These are phyloP conservation scores for Lysiphlebus fabarum DNA, from an alignment of 1,140 invertebrate genomes.

Conservation along the genomic window DNA sequence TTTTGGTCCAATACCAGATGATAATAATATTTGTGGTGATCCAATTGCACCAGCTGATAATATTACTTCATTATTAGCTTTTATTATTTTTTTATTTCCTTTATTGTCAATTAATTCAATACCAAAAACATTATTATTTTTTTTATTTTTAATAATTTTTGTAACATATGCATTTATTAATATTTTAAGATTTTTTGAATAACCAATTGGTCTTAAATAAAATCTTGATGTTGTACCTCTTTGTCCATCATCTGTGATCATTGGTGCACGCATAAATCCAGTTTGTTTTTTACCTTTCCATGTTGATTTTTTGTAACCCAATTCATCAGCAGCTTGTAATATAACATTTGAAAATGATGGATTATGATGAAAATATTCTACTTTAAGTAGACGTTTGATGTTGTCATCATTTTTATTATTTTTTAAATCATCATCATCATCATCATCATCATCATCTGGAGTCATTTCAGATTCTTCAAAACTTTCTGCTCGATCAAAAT, in stretches of 20 bases:
- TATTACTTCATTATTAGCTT: constrained; percentile 61
- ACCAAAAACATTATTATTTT: constrained; percentile 57
- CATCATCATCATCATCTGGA: constrained; percentile 29
- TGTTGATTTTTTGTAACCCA: constrained; percentile 68
- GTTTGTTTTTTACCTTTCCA: constrained; percentile 63
- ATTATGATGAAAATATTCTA: constrained; percentile 55
- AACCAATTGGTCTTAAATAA: constrained; percentile 51
- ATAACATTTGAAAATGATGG: constrained; percentile 60
- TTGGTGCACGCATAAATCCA: constrained; percentile 57
- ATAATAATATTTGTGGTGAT: constrained; percentile 66
- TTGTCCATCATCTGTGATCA: constrained; percentile 58
- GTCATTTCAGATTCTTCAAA: constrained; percentile 37
- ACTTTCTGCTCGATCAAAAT: constrained; percentile 51
- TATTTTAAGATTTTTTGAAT: constrained; percentile 48
- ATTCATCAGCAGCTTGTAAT: constrained; percentile 64
- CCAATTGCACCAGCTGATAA: constrained; percentile 67
- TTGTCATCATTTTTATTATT: constrained; percentile 33
- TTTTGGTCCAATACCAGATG: constrained; percentile 67
- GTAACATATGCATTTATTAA: constrained; percentile 52
- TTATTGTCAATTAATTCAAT: constrained; percentile 59
- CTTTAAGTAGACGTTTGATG: too few relatives aligned
- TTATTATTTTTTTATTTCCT: constrained; percentile 35
- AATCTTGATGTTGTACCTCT: constrained; percentile 57
- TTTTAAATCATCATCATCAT: constrained; percentile 36
- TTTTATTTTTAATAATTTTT: constrained; percentile 51